Conservation (phyloP, 2,888 invertebrate genomes). For the Lepidocyrtoides sp. region DNA sequence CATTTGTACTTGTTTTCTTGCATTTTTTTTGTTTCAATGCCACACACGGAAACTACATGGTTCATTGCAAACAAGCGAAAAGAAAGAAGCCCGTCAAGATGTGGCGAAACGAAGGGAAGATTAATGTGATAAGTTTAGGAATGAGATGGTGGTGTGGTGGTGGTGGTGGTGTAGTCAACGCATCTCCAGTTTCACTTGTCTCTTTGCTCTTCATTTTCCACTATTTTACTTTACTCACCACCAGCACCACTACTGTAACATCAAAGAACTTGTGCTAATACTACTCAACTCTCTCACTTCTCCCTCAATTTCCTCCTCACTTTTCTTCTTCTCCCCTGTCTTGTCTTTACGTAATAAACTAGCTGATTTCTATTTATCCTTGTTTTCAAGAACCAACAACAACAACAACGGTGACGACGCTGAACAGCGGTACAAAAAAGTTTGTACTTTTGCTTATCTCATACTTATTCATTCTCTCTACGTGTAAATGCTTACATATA, state of each 20-base stretch:
- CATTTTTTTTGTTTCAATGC: conserved; percentile 30
- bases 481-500: too few species aligned
- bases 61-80: conserved; percentile 33
- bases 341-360: conserved; percentile 61
- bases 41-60: neutral
- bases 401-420: conserved; percentile 3
- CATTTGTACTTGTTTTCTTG: neutral
- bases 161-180: conserved; percentile 57
- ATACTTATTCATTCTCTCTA: too few species aligned
- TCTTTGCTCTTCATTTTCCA: conserved; percentile 54
- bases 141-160: conserved; percentile 24
- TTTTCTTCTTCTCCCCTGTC: conserved; percentile 47
- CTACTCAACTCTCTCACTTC: conserved; percentile 52
- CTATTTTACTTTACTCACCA: conserved; percentile 2
- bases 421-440: too few species aligned
- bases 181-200: conserved; percentile 73
- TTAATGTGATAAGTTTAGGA: conserved; percentile 85
- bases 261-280: conserved; percentile 32
- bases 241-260: neutral
- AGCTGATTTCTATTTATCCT: conserved; percentile 71
- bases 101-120: conserved; percentile 85
- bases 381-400: conserved; percentile 45
- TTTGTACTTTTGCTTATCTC: too few species aligned
- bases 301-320: conserved; percentile 37
- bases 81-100: conserved; percentile 84